Evolutionary conservation across 1,140 invertebrate species (phyloP).

Genomic region (Philopotamus ludificatus): DNA sequence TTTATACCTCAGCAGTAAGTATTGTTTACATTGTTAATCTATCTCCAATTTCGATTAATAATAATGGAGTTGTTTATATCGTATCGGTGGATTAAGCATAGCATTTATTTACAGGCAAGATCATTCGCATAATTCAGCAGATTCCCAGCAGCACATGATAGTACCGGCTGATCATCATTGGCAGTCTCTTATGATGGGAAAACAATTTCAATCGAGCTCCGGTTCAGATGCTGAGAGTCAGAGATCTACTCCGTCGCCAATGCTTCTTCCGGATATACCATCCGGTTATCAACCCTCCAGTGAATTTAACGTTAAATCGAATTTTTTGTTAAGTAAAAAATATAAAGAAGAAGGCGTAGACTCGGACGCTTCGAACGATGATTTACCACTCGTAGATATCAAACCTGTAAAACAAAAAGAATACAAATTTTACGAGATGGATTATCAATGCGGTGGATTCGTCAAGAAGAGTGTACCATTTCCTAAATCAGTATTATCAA

Average conservation of each 20-base stretch:
- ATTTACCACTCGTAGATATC: slow-evolving; percentile 3
- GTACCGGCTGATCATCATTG: slow-evolving; percentile 57
- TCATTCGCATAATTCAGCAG: not conserved
- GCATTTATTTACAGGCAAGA: slow-evolving; percentile 2
- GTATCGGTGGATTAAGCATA: not conserved
- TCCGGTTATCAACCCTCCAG: slow-evolving; percentile 13
- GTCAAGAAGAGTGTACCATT: slow-evolving; percentile 63
- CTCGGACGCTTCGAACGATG: slow-evolving; percentile 32
- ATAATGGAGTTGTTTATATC: not conserved
- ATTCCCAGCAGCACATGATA: slow-evolving; percentile 50
- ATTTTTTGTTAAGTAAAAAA: slow-evolving; percentile 8
- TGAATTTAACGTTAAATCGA: slow-evolving; percentile 7
- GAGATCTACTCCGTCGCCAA: slow-evolving; percentile 31
- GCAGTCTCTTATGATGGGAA: slow-evolving; percentile 60
- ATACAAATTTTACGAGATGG: slow-evolving; percentile 40
- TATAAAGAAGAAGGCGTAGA: slow-evolving; percentile 17
- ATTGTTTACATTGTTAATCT: not conserved
- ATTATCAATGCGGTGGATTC: slow-evolving; percentile 58
- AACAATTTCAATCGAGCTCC: slow-evolving; percentile 57
- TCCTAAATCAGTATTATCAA: slow-evolving; percentile 56
- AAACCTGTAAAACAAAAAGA: slow-evolving; percentile 33
- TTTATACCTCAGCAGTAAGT: slow-evolving; percentile 34
- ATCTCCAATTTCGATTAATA: not conserved
- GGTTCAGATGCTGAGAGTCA: slow-evolving; percentile 55
- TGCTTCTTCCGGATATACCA: not conserved